These are phyloP conservation scores for Platycheirus rosarum DNA, from an alignment of 2,888 invertebrate species.

Conservation along the genomic window DNA sequence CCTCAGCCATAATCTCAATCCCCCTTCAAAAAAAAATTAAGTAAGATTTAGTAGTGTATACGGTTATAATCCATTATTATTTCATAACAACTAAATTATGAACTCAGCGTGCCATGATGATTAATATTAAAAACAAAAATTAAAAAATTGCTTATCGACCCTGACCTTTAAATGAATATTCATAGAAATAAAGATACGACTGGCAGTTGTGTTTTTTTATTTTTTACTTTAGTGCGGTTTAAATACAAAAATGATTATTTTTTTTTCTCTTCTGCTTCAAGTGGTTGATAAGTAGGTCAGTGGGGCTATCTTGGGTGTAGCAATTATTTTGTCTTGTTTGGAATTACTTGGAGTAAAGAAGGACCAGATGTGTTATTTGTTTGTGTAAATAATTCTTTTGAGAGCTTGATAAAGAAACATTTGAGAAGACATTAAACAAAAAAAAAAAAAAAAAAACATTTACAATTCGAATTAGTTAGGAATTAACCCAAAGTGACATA, in stretches of 20 bases:
- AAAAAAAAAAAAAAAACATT: not conserved
- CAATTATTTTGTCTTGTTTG: not conserved
- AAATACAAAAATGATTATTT: conserved; percentile 13
- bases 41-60: no score
- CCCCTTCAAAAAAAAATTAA: no score
- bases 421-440: not conserved
- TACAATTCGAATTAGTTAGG: conserved; percentile 1
- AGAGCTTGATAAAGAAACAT: not conserved
- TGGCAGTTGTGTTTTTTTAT: not conserved
- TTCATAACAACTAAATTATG: no score
- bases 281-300: conserved; percentile 35
- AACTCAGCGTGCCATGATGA: not conserved
- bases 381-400: no score
- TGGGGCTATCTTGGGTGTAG: conserved; percentile 16
- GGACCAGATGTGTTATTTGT: conserved; percentile 2
- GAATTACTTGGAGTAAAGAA: not conserved
- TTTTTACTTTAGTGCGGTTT: conserved; percentile 16
- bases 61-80: no score
- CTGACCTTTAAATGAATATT: conserved; percentile 32
- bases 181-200: conserved; percentile 7
- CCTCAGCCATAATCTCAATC: no score
- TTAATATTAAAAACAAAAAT: not conserved
- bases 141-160: conserved; percentile 10
- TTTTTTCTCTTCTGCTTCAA: not conserved
- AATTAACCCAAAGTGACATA: not conserved